These are phyloP conservation scores for Austrofundulus limnaeus DNA, from an alignment of 2,113 vertebrate genomes.

Conservation along the genomic window DNA sequence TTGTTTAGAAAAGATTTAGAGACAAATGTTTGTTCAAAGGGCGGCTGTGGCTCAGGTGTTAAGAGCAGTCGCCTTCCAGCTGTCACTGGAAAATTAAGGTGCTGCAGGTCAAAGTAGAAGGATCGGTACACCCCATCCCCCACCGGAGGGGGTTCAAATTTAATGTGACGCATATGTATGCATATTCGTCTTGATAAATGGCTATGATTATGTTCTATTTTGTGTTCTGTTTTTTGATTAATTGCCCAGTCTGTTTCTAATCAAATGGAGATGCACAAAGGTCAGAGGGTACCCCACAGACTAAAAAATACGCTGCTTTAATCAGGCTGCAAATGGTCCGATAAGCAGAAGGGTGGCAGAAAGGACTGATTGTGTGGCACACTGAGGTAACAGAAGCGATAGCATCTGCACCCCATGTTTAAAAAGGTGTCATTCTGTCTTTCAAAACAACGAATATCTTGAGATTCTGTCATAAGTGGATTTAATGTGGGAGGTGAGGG, in stretches of 20 bases:
- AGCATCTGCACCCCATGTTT: slow-evolving; percentile 59
- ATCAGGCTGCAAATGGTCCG: slow-evolving; percentile 71
- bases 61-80: neutral
- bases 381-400: slow-evolving; percentile 51
- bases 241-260: slow-evolving; percentile 52
- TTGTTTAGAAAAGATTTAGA: neutral
- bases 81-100: neutral
- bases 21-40: neutral
- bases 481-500: slow-evolving; percentile 23
- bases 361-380: slow-evolving; percentile 27
- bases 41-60: neutral
- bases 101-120: neutral
- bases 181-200: slow-evolving; percentile 25
- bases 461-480: slow-evolving; percentile 66
- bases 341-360: slow-evolving; percentile 53
- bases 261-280: slow-evolving; percentile 63
- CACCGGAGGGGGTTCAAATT: slow-evolving; percentile 5
- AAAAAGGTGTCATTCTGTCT: slow-evolving; percentile 52
- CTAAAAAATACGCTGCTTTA: slow-evolving; percentile 67
- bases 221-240: slow-evolving; percentile 43
- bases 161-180: slow-evolving; percentile 12
- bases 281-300: slow-evolving; percentile 58
- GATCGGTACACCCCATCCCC: neutral
- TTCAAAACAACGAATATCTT: slow-evolving; percentile 56
- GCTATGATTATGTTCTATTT: slow-evolving; percentile 30